phyloP scores from a whole-genome alignment of 1,140 invertebrate genomes.

The Littorina saxatilis region DNA sequence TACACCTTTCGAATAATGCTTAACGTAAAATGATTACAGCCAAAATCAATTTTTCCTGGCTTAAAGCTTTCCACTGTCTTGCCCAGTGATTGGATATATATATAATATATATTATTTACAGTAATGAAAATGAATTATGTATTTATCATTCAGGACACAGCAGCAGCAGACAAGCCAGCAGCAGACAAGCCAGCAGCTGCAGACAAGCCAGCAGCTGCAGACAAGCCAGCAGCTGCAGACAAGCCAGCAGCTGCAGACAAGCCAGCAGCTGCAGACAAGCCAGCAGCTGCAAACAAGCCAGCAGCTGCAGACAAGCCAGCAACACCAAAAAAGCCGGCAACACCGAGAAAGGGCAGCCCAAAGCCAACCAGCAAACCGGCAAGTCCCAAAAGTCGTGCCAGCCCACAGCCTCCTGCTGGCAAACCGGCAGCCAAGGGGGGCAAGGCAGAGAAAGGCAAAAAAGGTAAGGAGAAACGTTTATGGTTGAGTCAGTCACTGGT shows the following conservation, averaged over 20 bases:
- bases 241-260: neutral
- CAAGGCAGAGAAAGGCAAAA: constrained; percentile 7
- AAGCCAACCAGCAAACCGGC: neutral
- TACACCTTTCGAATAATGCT: too few species aligned
- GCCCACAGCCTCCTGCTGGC: neutral
- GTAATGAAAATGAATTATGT: too few species aligned
- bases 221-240: too few species aligned
- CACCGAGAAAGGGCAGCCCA: neutral
- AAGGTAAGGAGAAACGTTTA: constrained; percentile 5
- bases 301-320: neutral
- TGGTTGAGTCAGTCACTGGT: neutral
- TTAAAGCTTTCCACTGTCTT: too few species aligned
- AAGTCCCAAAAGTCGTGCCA: neutral
- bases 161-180: neutral
- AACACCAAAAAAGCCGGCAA: neutral
- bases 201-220: too few species aligned
- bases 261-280: neutral
- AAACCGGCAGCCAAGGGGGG: neutral
- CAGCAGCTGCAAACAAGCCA: neutral
- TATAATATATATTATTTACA: too few species aligned
- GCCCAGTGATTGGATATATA: too few species aligned
- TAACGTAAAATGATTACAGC: too few species aligned
- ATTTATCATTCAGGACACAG: neutral
- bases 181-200: too few species aligned
- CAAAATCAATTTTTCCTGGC: too few species aligned